Evolutionary conservation across 2,888 invertebrate species (phyloP).

Genomic region (Aelia acuminata): DNA sequence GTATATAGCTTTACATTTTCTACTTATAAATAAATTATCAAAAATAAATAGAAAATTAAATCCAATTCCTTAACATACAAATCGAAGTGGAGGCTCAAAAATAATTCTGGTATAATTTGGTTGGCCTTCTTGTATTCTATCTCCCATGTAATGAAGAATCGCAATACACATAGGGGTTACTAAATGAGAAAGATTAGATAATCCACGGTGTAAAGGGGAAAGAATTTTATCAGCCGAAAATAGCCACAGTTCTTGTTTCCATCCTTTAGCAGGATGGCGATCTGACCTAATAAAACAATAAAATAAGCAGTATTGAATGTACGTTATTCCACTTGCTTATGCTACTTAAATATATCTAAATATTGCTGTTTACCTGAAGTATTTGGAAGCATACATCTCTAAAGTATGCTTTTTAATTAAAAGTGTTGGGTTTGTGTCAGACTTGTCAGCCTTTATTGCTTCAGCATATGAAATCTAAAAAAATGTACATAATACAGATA

Average conservation of each 20-base stretch:
- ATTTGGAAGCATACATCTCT: constrained; percentile 84
- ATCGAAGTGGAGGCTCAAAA: constrained; percentile 57
- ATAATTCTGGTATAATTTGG: constrained; percentile 39
- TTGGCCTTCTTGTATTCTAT: background rate
- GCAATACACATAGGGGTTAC: constrained; percentile 54
- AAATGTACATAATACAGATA: background rate
- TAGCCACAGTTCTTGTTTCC: constrained; percentile 37
- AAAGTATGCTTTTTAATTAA: constrained; percentile 85
- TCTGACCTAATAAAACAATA: constrained; percentile 35
- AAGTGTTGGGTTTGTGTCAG: constrained; percentile 69
- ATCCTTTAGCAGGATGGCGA: background rate
- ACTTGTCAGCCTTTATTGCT: constrained; percentile 53
- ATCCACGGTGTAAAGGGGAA: constrained; percentile 43
- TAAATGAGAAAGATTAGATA: constrained; percentile 31
- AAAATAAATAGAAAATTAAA: background rate
- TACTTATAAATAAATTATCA: background rate
- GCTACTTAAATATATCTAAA: background rate
- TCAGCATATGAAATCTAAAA: constrained; percentile 61
- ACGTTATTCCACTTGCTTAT: background rate
- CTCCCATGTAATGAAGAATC: constrained; percentile 60
- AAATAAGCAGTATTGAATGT: background rate
- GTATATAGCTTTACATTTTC: background rate
- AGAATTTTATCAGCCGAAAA: constrained; percentile 1
- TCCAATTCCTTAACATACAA: constrained; percentile 40
- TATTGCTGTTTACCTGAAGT: constrained; percentile 76